Conservation (phyloP, 1,140 invertebrate genomes). For the Ylistrum balloti region DNA sequence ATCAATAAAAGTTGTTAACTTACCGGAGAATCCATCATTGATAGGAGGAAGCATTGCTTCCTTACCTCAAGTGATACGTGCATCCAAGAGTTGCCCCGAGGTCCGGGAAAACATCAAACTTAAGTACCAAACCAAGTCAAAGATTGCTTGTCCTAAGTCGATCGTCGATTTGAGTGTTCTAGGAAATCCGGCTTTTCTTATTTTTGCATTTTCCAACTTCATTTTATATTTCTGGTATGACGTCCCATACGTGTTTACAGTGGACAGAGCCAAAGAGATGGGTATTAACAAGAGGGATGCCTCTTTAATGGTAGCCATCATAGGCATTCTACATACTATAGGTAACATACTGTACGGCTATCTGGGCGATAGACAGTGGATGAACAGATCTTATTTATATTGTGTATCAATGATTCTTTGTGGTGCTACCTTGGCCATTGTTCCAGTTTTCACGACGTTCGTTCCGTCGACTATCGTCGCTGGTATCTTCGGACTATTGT, state of each 20-base stretch:
- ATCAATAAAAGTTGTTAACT: not conserved
- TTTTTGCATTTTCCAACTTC: constrained; percentile 76
- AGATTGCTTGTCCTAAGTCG: not conserved
- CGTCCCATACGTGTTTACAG: constrained; percentile 77
- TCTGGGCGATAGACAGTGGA: constrained; percentile 89
- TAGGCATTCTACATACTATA: constrained; percentile 86
- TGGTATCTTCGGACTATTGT: constrained; percentile 70
- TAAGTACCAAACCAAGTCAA: not conserved
- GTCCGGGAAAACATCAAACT: not conserved
- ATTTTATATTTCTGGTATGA: constrained; percentile 78
- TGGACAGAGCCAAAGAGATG: constrained; percentile 68
- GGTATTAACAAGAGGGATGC: constrained; percentile 86
- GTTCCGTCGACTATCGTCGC: constrained; percentile 44
- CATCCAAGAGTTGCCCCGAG: not conserved
- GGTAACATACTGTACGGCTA: constrained; percentile 93
- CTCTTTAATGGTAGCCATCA: constrained; percentile 94
- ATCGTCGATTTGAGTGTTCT: constrained; percentile 64
- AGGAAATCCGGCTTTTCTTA: constrained; percentile 66
- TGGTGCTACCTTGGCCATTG: constrained; percentile 67
- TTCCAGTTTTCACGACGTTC: constrained; percentile 65
- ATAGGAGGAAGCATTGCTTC: not conserved
- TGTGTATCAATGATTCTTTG: constrained; percentile 69
- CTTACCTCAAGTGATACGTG: not conserved
- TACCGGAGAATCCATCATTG: not conserved
- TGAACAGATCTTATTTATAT: constrained; percentile 73